Conservation (phyloP, 2,797 vertebrate species). For the Morelia viridis region DNA sequence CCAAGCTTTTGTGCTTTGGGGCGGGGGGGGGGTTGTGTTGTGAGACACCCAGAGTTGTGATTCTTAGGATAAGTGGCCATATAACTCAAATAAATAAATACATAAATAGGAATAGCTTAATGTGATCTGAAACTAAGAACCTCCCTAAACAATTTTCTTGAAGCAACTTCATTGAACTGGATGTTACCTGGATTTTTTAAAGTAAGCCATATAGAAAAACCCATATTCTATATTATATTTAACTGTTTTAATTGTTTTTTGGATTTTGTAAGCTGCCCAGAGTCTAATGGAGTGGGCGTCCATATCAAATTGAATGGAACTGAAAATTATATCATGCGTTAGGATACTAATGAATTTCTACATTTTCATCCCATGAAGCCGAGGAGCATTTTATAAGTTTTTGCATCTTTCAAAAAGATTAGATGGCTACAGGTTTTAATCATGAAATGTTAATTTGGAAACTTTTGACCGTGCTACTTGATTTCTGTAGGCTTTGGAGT, state of each 20-base stretch:
- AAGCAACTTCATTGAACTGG: background rate
- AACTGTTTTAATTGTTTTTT: background rate
- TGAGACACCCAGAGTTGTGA: background rate
- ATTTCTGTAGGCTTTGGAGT: background rate
- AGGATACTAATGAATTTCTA: background rate
- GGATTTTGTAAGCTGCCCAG: background rate
- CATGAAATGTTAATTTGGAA: background rate
- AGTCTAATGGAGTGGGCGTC: background rate
- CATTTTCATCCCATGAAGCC: background rate
- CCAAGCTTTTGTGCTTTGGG: background rate
- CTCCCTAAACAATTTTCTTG: background rate
- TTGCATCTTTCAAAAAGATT: background rate
- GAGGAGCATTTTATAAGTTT: background rate
- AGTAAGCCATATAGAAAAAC: background rate
- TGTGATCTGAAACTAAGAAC: background rate
- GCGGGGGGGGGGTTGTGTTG: background rate
- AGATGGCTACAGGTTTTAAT: background rate
- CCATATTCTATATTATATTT: background rate
- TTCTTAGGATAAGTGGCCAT: background rate
- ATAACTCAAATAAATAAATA: background rate
- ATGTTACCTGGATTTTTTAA: background rate
- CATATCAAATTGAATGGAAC: background rate
- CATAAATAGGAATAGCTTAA: background rate
- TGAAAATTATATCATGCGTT: background rate
- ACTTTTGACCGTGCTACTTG: background rate